Evolutionary conservation across 2,888 invertebrate genomes (phyloP), one percentile per base, ranked within the genome.

Genomic region (Meghimatium bilineatum): DNA sequence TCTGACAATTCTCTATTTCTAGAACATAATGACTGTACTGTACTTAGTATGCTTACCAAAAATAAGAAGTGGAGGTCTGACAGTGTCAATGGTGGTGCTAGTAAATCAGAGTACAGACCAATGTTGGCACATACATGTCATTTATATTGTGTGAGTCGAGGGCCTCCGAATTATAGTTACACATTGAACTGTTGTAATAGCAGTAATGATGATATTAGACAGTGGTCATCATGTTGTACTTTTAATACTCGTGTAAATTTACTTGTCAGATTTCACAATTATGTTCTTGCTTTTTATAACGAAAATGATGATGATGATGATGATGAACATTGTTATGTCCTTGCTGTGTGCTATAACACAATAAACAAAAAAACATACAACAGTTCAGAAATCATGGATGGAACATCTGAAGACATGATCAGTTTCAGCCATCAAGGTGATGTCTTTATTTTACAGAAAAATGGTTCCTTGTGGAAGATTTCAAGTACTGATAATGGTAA

Each of bases 381-480:
- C 8, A 49, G 49, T 49, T 1, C 1, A 23, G 6, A 23, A 38
- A n/a, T n/a, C 17, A 67, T 67, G 32, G 34, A 34, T 0, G n/a
- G n/a, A n/a, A n/a, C n/a, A n/a, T n/a, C n/a, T n/a, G n/a, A n/a
- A n/a, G n/a, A n/a, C n/a, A n/a, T n/a, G n/a, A n/a, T n/a, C n/a
- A n/a, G n/a, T n/a, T n/a, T n/a, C n/a, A n/a, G n/a, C n/a, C n/a
- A n/a, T n/a, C n/a, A n/a, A n/a, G n/a, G n/a, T n/a, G n/a, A n/a
- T n/a, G n/a, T n/a, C n/a, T n/a, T n/a, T n/a, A 32, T 76, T 14
- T 60, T 76, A 23, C 36, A 76, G n/a, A 23, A 20, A 29, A 75
- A 75, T 32, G 74, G 74, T 32, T 52, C 52, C 29, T 17, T 75
- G 17, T 56, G 52, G 49, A 75, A 75, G 52, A 49, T 75, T 32